Base-by-base conservation (phyloP, 2,797 vertebrate species). In the Pangasius macronema region DNA sequence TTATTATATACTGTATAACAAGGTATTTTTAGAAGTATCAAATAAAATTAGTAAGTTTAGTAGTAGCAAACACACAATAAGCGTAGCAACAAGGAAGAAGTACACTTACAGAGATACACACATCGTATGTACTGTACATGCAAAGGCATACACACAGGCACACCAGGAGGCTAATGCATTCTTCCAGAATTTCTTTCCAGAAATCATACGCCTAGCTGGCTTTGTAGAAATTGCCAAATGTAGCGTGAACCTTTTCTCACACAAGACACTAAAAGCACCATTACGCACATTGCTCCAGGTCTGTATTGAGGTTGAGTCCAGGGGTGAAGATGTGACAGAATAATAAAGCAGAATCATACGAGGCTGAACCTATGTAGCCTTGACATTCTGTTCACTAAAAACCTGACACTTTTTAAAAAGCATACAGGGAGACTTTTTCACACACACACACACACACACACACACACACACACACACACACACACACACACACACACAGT, bases 241-340 rank as follows among this genome's bases (percentile, higher is more conserved):
- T 89, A 85, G 85, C 89, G 72, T 91, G 88, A 91, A 91, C 57
- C 87, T 59, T 88, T 70, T 83, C 87, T 85, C 84, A 73, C 87
- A 86, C 86, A 83, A 87, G 85, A 80, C 59, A 79, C 89, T 91
- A 91, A 91, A 91, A 91, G 89, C 89, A 83, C 83, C 89, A 87
- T 91, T 91, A 90, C 84, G 86, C 73, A 88, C 84, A 89, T 89
- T 86, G 81, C 63, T 63, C 79, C 63, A 90, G 88, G 87, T 86
- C 83, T 67, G 79, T 57, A 72, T 24, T 39, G 61, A 51, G 88
- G 75, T 53, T 57, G 33, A 82, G 87, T 82, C 84, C 81, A 84
- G 55, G 39, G 49, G 70, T 30, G 73, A 82, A 76, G 67, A 86
- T 55, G 36, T 85, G 75, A 89, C 70, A 86, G 80, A 72, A 84